Evolutionary conservation across 1,140 invertebrate genomes (phyloP).

Genomic region (Drosophila tropicalis): DNA sequence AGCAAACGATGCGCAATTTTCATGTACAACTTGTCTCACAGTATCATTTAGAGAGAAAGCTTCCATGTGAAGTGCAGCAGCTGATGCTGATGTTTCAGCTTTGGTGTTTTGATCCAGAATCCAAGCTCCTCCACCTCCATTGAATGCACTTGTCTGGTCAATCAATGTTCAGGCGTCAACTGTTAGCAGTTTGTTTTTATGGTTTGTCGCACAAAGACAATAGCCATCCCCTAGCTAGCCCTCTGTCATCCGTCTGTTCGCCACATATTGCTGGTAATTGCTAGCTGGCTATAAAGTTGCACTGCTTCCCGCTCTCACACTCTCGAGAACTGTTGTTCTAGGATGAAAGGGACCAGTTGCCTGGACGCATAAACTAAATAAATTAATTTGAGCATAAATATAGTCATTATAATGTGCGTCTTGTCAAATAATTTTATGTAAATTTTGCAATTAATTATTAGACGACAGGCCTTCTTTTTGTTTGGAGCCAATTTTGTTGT

Average conservation of each 20-base stretch:
- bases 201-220: slow-evolving; percentile 75
- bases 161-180: slow-evolving; percentile 71
- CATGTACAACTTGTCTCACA: slow-evolving; percentile 25
- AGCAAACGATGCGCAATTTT: slow-evolving; percentile 2
- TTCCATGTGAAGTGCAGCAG: slow-evolving; percentile 66
- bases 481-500: background rate
- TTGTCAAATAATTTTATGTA: slow-evolving; percentile 52
- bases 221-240: slow-evolving; percentile 18
- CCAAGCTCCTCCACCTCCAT: slow-evolving; percentile 52
- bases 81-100: slow-evolving; percentile 53
- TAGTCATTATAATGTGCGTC: slow-evolving; percentile 32
- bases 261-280: slow-evolving; percentile 65
- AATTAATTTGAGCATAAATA: slow-evolving; percentile 63
- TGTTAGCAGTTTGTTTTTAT: slow-evolving; percentile 78
- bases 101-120: slow-evolving; percentile 30
- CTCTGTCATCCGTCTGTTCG: background rate
- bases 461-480: slow-evolving; percentile 42
- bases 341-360: slow-evolving; percentile 1
- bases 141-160: slow-evolving; percentile 78
- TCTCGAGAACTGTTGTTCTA: background rate
- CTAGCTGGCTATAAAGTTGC: slow-evolving; percentile 67
- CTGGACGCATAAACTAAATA: slow-evolving; percentile 55
- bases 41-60: slow-evolving; percentile 45
- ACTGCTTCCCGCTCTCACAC: slow-evolving; percentile 10
- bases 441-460: slow-evolving; percentile 64